A percentile compares a stretch with the other conserved stretches of the same genome.
Evolutionary conservation across 2,113 vertebrate species (phyloP).

Genomic region (Todiramphus saurophagus): DNA sequence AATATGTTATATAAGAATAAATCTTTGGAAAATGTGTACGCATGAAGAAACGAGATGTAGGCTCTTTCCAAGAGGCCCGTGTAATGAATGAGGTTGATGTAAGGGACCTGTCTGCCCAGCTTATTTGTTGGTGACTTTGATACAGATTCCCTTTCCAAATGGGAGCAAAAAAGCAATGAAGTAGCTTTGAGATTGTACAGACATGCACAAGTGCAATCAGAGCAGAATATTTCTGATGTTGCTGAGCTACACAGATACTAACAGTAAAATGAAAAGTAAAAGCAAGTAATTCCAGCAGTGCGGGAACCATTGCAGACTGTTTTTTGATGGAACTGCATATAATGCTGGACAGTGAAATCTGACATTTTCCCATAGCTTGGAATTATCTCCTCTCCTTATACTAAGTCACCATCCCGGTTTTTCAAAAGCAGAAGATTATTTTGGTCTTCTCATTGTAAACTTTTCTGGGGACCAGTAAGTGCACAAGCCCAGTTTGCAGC

Average conservation of each 20-base stretch:
- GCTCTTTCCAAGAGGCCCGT: background rate
- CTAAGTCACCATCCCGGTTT: background rate
- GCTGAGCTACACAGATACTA: background rate
- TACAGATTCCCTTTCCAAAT: background rate
- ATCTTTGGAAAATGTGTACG: background rate
- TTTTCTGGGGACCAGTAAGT: background rate
- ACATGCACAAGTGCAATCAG: background rate
- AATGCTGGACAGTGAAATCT: background rate
- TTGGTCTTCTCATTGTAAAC: background rate
- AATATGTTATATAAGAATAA: background rate
- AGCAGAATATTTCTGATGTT: background rate
- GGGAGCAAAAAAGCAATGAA: background rate
- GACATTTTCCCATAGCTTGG: background rate
- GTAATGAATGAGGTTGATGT: background rate
- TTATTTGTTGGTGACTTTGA: background rate
- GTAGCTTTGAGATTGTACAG: background rate
- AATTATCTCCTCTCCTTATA: background rate
- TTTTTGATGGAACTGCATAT: background rate
- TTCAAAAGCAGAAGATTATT: background rate
- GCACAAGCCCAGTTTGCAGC: background rate
- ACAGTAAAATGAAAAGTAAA: background rate
- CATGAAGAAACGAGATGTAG: background rate
- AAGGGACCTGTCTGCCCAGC: background rate
- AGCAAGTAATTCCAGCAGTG: background rate
- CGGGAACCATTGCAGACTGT: accelerated